phyloP scores from a whole-genome alignment of 2,113 vertebrate genomes.

The Cryptotis parvus region DNA sequence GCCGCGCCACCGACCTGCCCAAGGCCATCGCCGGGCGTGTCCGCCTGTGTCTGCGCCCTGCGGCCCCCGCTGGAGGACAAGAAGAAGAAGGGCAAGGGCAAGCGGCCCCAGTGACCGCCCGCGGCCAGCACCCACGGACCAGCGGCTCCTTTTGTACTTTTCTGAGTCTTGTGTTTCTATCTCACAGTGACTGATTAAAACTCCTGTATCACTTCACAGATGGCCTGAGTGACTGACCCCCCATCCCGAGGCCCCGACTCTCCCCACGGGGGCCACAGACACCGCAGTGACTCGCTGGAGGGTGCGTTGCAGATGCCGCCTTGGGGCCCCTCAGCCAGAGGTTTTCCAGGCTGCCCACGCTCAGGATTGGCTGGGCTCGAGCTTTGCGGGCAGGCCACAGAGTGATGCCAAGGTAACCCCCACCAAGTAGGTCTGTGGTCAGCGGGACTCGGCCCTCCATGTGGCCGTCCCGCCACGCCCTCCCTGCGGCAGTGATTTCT shows the following conservation, averaged over 20 bases:
- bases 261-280: accelerated
- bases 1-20: constrained; percentile 92
- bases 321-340: too few relatives aligned
- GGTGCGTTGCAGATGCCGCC: too few relatives aligned
- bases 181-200: constrained; percentile 53
- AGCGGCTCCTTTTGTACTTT: constrained; percentile 61
- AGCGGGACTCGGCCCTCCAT: too few relatives aligned
- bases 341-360: too few relatives aligned
- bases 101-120: constrained; percentile 80
- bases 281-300: too few relatives aligned
- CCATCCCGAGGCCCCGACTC: not conserved
- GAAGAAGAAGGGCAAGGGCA: constrained; percentile 86
- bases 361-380: too few relatives aligned
- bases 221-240: constrained; percentile 15
- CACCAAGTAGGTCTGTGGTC: too few relatives aligned
- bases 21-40: constrained; percentile 95
- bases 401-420: too few relatives aligned
- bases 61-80: constrained; percentile 88
- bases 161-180: constrained; percentile 63
- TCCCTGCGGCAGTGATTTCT: not conserved
- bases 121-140: not conserved
- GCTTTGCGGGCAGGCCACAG: too few relatives aligned
- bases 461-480: not conserved
- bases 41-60: constrained; percentile 93
- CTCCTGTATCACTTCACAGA: constrained; percentile 64